Percentiles rank a stretch among this genome's conserved stretches.
These are phyloP conservation scores for Gephyroberyx darwinii DNA, from an alignment of 2,797 vertebrate species.

Conservation along the genomic window DNA sequence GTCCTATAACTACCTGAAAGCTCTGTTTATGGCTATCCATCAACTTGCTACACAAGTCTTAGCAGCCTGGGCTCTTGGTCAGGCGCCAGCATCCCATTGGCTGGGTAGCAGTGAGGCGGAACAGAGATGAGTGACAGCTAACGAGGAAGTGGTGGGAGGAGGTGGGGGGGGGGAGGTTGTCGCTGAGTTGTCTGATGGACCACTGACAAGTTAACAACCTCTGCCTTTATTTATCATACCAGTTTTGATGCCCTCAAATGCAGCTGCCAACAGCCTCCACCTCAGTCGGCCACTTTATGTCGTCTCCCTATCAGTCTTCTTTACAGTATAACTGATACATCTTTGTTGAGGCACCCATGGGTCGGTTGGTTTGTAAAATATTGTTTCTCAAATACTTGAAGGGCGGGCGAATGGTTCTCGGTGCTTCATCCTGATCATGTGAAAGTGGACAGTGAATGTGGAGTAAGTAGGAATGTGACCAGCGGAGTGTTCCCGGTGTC, in stretches of 20 bases:
- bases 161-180: not conserved
- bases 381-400: not conserved
- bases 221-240: constrained; percentile 66
- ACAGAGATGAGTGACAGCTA: constrained; percentile 83
- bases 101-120: constrained; percentile 79
- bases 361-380: not conserved
- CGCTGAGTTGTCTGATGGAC: constrained; percentile 59
- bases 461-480: constrained; percentile 70
- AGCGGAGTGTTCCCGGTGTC: constrained; percentile 49
- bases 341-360: not conserved
- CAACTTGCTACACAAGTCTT: constrained; percentile 73
- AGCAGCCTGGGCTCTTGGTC: constrained; percentile 76
- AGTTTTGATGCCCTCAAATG: constrained; percentile 50
- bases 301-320: not conserved
- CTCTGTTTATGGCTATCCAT: constrained; percentile 81
- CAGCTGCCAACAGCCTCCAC: constrained; percentile 49
- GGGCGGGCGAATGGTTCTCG: not conserved
- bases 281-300: constrained; percentile 13
- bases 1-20: constrained; percentile 76
- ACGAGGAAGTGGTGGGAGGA: constrained; percentile 48
- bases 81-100: constrained; percentile 80
- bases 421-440: constrained; percentile 24
- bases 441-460: constrained; percentile 62
- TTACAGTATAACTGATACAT: not conserved
- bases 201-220: constrained; percentile 77